phyloP scores from a whole-genome alignment of 2,888 invertebrate species.

The Molorchus minor region DNA sequence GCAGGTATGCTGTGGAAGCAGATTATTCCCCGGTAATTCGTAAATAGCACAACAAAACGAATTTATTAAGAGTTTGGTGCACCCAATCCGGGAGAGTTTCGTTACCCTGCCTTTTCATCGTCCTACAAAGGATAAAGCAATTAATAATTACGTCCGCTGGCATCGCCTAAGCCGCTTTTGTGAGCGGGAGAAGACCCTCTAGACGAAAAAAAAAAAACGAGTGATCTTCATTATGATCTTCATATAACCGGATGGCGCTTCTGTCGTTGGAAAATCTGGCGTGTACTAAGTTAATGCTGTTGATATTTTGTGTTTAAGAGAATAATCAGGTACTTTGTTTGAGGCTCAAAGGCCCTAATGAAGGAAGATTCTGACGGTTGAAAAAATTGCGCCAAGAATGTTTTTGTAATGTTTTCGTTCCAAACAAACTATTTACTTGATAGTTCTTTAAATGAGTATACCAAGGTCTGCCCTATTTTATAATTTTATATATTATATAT shows the following conservation, averaged over 20 bases:
- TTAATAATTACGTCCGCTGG: conserved; percentile 8
- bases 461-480: too few relatives aligned
- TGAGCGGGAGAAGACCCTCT: background rate
- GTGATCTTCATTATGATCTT: conserved; percentile 12
- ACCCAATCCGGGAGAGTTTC: conserved; percentile 8
- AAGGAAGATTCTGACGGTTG: background rate
- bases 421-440: too few relatives aligned
- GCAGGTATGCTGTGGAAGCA: too few relatives aligned
- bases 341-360: background rate
- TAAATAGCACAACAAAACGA: background rate
- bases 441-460: too few relatives aligned
- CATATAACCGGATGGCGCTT: background rate
- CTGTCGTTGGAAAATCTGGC: background rate
- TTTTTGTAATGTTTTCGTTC: too few relatives aligned
- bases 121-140: conserved; percentile 12
- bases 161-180: background rate
- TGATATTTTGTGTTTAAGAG: conserved; percentile 15
- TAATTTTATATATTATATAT: too few relatives aligned
- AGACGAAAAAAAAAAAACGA: conserved; percentile 6
- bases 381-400: background rate
- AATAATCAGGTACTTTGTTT: conserved; percentile 2
- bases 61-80: conserved; percentile 14
- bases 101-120: conserved; percentile 12
- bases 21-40: conserved; percentile 1
- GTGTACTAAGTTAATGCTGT: conserved; percentile 7